These are phyloP conservation scores for Aurelia sp. DNA, from an alignment of 30 jellyfish, hydroid and myxozoan genomes.

Conservation along the genomic window DNA sequence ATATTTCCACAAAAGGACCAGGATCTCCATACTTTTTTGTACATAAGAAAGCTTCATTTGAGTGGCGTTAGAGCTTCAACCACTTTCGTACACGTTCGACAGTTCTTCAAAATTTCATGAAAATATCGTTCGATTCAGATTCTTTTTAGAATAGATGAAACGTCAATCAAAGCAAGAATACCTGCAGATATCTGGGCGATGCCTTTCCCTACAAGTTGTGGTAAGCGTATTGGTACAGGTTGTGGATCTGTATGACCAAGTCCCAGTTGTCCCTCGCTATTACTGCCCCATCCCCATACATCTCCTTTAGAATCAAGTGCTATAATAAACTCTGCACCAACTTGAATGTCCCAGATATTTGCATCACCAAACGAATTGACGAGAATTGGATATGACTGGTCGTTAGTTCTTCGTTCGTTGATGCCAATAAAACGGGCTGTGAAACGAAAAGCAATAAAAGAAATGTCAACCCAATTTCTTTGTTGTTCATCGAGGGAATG, in stretches of 20 bases:
- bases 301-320: slow-evolving; percentile 82
- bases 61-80: too few species aligned
- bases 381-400: slow-evolving; percentile 58
- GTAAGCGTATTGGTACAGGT: slow-evolving; percentile 66
- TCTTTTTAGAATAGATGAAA: too few species aligned
- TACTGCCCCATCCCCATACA: slow-evolving; percentile 96
- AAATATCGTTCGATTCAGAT: too few species aligned
- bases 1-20: too few species aligned
- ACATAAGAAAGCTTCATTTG: too few species aligned
- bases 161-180: background rate
- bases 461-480: background rate
- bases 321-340: slow-evolving; percentile 76
- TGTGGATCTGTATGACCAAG: slow-evolving; percentile 75
- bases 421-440: slow-evolving; percentile 73
- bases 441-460: background rate
- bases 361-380: slow-evolving; percentile 68
- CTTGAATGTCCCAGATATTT: slow-evolving; percentile 78
- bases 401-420: slow-evolving; percentile 42
- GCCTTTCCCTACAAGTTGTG: slow-evolving; percentile 63
- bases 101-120: too few species aligned
- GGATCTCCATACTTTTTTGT: too few species aligned
- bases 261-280: slow-evolving; percentile 86
- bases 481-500: too few species aligned
- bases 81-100: too few species aligned
- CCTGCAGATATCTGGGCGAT: slow-evolving; percentile 89